phyloP scores from a whole-genome alignment of 2,113 vertebrate species.

The Lepus timidus region DNA sequence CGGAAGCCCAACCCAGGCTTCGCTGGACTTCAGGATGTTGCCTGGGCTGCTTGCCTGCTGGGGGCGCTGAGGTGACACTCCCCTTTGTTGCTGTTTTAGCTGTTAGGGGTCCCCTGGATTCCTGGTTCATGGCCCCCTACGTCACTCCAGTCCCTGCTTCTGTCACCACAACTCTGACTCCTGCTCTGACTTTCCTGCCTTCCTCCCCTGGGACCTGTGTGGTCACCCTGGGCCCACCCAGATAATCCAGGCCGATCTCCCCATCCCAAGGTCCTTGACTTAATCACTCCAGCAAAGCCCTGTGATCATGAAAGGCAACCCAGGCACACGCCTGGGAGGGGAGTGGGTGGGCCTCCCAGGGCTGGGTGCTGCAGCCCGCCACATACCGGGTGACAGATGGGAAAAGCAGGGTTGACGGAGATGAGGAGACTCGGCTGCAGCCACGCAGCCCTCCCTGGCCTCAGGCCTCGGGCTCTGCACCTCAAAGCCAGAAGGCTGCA shows the following conservation, averaged over 20 bases:
- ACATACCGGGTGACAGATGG: neutral
- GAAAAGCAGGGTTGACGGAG: neutral
- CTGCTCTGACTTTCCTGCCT: neutral
- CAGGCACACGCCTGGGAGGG: neutral
- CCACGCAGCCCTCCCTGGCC: neutral
- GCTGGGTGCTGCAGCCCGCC: neutral
- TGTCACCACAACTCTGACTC: neutral
- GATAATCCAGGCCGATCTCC: neutral
- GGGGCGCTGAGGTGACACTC: neutral
- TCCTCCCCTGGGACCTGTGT: neutral
- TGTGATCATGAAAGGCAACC: neutral
- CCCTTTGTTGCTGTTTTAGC: neutral
- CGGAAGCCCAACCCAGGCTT: neutral
- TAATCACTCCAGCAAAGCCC: neutral
- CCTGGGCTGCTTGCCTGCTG: neutral
- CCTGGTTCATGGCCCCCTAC: neutral
- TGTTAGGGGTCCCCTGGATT: neutral
- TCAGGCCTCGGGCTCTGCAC: neutral
- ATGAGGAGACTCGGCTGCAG: neutral
- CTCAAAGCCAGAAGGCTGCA: neutral
- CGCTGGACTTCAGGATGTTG: neutral
- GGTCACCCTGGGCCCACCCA: neutral
- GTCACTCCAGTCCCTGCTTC: neutral
- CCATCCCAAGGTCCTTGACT: neutral
- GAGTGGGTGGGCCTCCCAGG: neutral